Evolutionary conservation across 2,888 invertebrate species (phyloP), one percentile per base, ranked within the genome.

Genomic region (Mayetiola destructor): DNA sequence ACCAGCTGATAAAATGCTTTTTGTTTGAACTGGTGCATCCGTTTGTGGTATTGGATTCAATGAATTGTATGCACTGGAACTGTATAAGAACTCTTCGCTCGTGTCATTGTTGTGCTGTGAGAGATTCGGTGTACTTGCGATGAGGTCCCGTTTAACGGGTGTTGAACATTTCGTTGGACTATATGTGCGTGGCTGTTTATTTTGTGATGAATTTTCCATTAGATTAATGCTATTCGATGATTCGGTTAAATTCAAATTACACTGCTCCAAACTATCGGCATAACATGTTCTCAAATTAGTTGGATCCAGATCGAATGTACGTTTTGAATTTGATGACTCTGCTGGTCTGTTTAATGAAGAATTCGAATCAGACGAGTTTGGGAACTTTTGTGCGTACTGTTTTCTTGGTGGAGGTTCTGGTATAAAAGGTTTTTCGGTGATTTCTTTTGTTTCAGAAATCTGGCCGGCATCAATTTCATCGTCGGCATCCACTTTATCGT

Each of bases 91-190:
- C 59, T 78, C 79, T 59, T 77, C 61, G 67, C 73, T 37, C 64
- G 75, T 61, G 30, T 72, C 69, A 10, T 27, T 36, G 54, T 21
- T 52, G 59, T 36, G 39, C 65, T 64, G 76, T 65, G 71, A 70
- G 48, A 84, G 67, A 66, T 84, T 82, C 0, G 84, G 84, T 6
- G 84, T 84, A 62, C 77, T 77, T 18, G 72, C 71, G 10, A 56
- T 48, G 23, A 56, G 20, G 21, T 56, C 32, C n/a, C 56, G 56
- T 21, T 56, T 30, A 9, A n/a, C 32, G 5, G 42, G 29, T 12
- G 48, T 48, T 23, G 48, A 35, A 21, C 48, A 30, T 23, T 48
- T 48, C 1, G 16, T 27, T 12, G 48, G 27, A 9, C 48, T 27
- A 16, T 27, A 48, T 27, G n/a, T 3, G 14, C 23, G 18, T 52